Base-by-base conservation (phyloP, 2,113 vertebrate genomes). In the Ardeotis arabs region DNA sequence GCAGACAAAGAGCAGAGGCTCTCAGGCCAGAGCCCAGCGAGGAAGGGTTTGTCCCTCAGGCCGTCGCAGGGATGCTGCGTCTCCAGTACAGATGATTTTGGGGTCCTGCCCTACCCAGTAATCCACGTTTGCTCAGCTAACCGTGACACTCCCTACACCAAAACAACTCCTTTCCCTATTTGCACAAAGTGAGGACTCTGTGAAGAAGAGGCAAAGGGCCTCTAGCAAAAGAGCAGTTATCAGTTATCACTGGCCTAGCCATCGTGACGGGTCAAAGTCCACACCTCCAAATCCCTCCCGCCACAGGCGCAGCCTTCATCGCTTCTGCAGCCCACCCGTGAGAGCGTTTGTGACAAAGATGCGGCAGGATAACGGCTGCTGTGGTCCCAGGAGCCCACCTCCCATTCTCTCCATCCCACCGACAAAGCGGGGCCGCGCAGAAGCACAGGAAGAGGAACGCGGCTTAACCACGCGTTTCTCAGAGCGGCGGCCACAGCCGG, bases 391-490 rank as follows among this genome's bases (percentile, higher is more conserved):
- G 45, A 64, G 45, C 39, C 8, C 2, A 2, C 10, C 28, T 10
- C 12, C 82, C 6, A 15, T 10, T 14, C 17, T 59, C 49, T 13
- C 4, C 0, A 9, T 6, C 55, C 62, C 20, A 0, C 37, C 5
- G 31, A 41, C 8, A 12, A 16, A 29, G 5, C 0, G 2, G 64
- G 49, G 66, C n/a, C 15, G 1, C 0, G 12, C 59, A 7, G 58
- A 4, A 20, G 72, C 47, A 7, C 62, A 79, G 86, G 79, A 68
- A 80, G 89, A 35, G 53, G 15, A 3, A 4, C 1, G 1, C 0
- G 52, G 67, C 28, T 83, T 15, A 5, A 5, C 18, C 5, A 0
- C 14, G 0, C 4, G 0, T 20, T 35, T 33, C 55, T 73, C 53
- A 7, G 53, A 9, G n/a, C 7, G 50, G 78, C 1, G 1, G 24